Evolutionary conservation across 2,797 vertebrate species (phyloP), one percentile per base, ranked within the genome.

Genomic region (Tokudaia muenninki): DNA sequence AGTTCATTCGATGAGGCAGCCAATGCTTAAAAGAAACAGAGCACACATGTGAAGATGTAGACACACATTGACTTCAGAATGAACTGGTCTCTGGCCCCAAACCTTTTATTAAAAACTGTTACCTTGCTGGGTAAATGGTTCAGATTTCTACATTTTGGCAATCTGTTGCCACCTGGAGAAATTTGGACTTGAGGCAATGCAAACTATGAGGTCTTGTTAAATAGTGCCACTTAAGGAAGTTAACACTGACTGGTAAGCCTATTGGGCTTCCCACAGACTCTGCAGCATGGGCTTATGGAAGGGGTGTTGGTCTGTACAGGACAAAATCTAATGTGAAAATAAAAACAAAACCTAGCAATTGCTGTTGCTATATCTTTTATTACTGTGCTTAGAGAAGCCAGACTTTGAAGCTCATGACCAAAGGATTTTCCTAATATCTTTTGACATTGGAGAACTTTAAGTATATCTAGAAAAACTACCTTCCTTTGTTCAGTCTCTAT

Each of bases 1-100:
- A 98, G 94, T 98, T 98, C 95, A 98, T 97, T 95, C 89, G 92
- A 96, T 94, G 95, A 98, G 97, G 97, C 97, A 97, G 95, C 87
- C 80, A 97, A 94, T 90, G 93, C 97, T 98, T 94, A 80, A 97
- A 89, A 80, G 91, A 97, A 98, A 95, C 31, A 97, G 90, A 96
- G 92, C 74, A 92, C 90, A 70, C 74, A n/a, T 67, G 34, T 87
- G 47, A 52, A 37, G 89, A 75, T 34, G 52, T 17, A 92, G 79
- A 95, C 67, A 92, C 50, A 92, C 92, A 92, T 70, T 94, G 75
- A 94, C 37, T 94, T 94, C 41, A 52, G n/a, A 79, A 95, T 78
- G 87, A 93, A 94, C 72, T 94, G 24, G 41, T 95, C 52, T 95
- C n/a, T 78, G 55, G 65, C 37, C 65, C 65, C 41, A 96, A 96